Evolutionary conservation across 2,113 vertebrate species (phyloP), one percentile per base, ranked within the genome.

Genomic region (Sinocyclocheilus anshuiensis): DNA sequence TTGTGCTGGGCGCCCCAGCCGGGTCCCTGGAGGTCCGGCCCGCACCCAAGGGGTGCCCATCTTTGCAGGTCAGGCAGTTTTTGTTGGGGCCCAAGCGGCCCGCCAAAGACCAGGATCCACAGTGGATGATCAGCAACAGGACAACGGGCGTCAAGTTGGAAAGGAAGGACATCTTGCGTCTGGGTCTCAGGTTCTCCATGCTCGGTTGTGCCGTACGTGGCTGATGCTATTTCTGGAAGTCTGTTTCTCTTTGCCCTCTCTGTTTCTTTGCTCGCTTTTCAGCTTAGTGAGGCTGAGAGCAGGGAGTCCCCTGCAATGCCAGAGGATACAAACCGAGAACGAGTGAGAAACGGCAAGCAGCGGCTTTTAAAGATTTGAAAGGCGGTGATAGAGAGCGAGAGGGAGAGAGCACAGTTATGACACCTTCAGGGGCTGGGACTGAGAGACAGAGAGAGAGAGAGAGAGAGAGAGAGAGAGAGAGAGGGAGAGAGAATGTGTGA

Each of bases 301-400:
- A 75, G 84, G 90, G 63, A 82, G 63, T 82, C 91, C 92, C 93
- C 92, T 93, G 93, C 93, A 94, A 93, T 91, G 92, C 90, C 92
- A 92, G 92, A 94, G 93, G 92, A 95, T 93, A 94, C 91, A 91
- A 94, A 94, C 91, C 91, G 91, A 94, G 92, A 94, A 91, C 90
- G 92, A 93, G 92, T 91, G 92, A 93, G 93, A 92, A 91, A 92
- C 91, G 88, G 92, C 92, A 91, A 91, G 93, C 93, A 93, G 93
- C 92, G 88, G 94, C 94, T 95, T 95, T 95, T 95, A 95, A 95
- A 95, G 92, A 94, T 94, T 91, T 94, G 93, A 94, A 93, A 94
- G 94, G 93, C 92, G 91, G 94, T 93, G 94, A 94, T 91, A 94
- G 93, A 92, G 93, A 84, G 86, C 24, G 83, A 87, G 88, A 83